Conservation (phyloP, 2,113 vertebrate species). For the Dipodomys spectabilis region DNA sequence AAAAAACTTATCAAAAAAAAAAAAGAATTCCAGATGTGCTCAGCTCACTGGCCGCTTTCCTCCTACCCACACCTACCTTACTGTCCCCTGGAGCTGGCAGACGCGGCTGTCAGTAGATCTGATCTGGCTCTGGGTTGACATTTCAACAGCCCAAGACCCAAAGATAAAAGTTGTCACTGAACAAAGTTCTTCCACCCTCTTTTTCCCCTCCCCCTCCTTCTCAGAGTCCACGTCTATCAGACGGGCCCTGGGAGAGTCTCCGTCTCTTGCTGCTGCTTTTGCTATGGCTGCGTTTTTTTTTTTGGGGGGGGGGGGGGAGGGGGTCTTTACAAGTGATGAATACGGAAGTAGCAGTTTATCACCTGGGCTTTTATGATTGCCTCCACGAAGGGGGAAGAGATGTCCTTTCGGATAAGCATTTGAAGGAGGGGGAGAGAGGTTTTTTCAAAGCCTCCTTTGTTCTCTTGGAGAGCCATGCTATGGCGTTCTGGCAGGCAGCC, state of each 20-base stretch:
- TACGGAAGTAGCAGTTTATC: slow-evolving; percentile 84
- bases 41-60: not conserved
- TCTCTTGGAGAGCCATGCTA: slow-evolving; percentile 83
- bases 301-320: not conserved
- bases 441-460: slow-evolving; percentile 88
- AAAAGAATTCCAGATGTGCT: not conserved
- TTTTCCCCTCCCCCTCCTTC: not conserved
- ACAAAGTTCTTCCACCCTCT: slow-evolving; percentile 62
- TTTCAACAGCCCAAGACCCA: not conserved
- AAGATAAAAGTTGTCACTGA: slow-evolving; percentile 64
- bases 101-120: not conserved
- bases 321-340: slow-evolving; percentile 65
- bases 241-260: not conserved
- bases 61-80: not conserved
- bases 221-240: slow-evolving; percentile 33
- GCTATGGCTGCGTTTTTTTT: not conserved
- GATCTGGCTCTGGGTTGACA: slow-evolving; percentile 44
- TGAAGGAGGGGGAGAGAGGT: slow-evolving; percentile 74
- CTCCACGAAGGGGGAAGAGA: slow-evolving; percentile 83
- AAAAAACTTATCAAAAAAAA: too few relatives aligned
- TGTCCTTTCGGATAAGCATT: slow-evolving; percentile 88
- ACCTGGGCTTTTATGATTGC: slow-evolving; percentile 87
- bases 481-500: slow-evolving; percentile 74
- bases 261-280: not conserved
- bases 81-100: not conserved